phyloP scores from a whole-genome alignment of 2,113 vertebrate species.

The Danio rerio region GRCz12tu NC_133194.1:34967001-34967500 shows the following conservation, averaged over 20 bases:
- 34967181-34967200: neutral
- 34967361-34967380: neutral
- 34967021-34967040: neutral
- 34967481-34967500: slow-evolving; percentile 84
- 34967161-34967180: neutral
- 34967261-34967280: neutral
- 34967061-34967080: too few species aligned
- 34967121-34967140: slow-evolving; percentile 1
- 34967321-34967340: neutral
- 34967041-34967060: neutral
- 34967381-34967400: neutral
- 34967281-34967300: neutral
- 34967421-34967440: slow-evolving; percentile 52
- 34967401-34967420: slow-evolving; percentile 24
- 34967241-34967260: neutral
- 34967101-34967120: neutral
- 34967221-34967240: neutral
- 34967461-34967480: slow-evolving; percentile 70
- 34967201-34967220: neutral
- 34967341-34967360: neutral
- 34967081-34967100: neutral
- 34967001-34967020: neutral
- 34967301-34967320: neutral
- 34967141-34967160: slow-evolving; percentile 21
- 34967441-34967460: slow-evolving; percentile 66